Evolutionary conservation across 1,140 invertebrate species (phyloP), one percentile per base, ranked within the genome.

Genomic region (Potamilus streckersoni): DNA sequence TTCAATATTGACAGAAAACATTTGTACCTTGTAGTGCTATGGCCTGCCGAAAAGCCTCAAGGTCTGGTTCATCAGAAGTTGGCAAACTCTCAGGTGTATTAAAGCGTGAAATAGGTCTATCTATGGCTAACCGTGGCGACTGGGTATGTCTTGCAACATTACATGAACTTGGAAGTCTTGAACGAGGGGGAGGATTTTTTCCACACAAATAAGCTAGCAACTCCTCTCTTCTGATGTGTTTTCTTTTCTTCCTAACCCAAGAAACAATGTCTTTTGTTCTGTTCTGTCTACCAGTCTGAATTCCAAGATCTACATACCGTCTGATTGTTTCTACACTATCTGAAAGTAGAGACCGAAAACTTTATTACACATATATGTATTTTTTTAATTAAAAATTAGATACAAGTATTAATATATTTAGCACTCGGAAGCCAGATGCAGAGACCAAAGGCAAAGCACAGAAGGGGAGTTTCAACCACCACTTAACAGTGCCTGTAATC

Each of bases 131-230:
- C 56, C 84, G 74, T 64, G 81, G 73, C 31, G 76, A 74, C 19
- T 77, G 82, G 12, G 65, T 90, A 88, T 83, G 88, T 89, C 76
- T 88, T 90, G 73, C 69, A 62, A 70, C 91, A 49, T 49, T 49
- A 49, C 38, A 49, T 91, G 80, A 91, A 90, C 16, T 67, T 72
- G 74, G 87, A 15, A 89, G 80, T 77, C 90, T 89, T 82, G 92
- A 87, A 79, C 92, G 87, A 79, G 92, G 90, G 80, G 94, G 94
- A 73, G 93, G 90, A 84, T 92, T 92, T 90, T 94, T 94, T 59
- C 94, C 94, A 82, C 94, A 93, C 38, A 95, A 91, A 91, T 94
- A 95, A n/a, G 94, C 93, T 82, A 95, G 90, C 31, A 95, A 89
- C 86, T 95, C 94, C 86, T 95, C 94, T 66, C 94, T 91, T 49